phyloP scores from a whole-genome alignment of 2,888 invertebrate genomes.

The Ommatoiulus sabulosus region DNA sequence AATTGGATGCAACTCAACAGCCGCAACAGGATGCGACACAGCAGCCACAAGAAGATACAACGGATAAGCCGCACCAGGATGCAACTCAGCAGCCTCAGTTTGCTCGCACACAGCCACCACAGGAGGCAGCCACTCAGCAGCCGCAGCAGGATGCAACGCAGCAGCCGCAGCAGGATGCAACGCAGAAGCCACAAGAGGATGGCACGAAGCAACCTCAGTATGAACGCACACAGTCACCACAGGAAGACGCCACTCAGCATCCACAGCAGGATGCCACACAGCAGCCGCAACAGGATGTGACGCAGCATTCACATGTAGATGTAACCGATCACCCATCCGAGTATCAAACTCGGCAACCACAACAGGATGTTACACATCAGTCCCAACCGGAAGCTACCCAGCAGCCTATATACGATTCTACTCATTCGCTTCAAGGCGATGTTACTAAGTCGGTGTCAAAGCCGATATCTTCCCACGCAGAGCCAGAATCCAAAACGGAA shows the following conservation, averaged over 20 bases:
- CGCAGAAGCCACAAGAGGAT: too few relatives aligned
- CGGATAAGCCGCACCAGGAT: not conserved
- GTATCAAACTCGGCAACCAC: too few relatives aligned
- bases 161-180: too few relatives aligned
- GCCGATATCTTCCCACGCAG: not conserved
- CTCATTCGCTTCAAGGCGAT: not conserved
- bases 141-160: too few relatives aligned
- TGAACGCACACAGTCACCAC: not conserved
- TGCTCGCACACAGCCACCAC: not conserved
- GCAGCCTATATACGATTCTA: not conserved
- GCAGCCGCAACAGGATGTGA: too few relatives aligned
- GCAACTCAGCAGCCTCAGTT: not conserved
- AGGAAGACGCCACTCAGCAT: too few relatives aligned
- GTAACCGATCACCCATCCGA: not conserved
- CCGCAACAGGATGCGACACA: too few relatives aligned
- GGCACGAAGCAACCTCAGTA: not conserved
- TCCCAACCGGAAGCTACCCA: not conserved
- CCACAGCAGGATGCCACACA: too few relatives aligned
- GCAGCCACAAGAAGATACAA: too few relatives aligned
- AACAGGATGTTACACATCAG: not conserved
- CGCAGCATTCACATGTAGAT: not conserved
- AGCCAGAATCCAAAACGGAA: not conserved
- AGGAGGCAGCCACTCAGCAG: not conserved
- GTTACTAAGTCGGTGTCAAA: not conserved
- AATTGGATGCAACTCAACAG: too few relatives aligned